Evolutionary conservation across 1,140 invertebrate species (phyloP).

Genomic region (Riptortus pedestris): DNA sequence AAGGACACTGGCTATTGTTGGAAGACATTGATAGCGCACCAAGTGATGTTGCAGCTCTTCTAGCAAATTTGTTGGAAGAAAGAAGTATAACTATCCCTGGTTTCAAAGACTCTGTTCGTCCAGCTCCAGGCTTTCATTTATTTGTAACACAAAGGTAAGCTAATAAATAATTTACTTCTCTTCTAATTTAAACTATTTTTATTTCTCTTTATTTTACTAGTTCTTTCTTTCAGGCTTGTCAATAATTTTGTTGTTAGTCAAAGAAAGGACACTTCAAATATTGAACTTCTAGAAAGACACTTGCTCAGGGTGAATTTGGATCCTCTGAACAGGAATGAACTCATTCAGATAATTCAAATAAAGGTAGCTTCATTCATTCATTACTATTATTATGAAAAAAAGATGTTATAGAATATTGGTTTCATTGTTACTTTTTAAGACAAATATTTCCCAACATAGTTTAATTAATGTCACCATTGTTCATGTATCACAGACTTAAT

Average conservation of each 20-base stretch:
- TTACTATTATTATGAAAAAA: too few species aligned
- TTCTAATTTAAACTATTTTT: not conserved
- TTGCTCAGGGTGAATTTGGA: constrained; percentile 73
- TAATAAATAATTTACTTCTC: constrained; percentile 9
- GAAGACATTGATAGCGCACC: constrained; percentile 94
- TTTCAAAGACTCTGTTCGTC: constrained; percentile 66
- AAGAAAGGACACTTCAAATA: constrained; percentile 51
- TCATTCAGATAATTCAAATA: constrained; percentile 52
- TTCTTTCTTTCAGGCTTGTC: constrained; percentile 44
- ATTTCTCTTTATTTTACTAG: not conserved
- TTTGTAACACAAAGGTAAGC: constrained; percentile 77
- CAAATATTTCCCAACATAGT: too few species aligned
- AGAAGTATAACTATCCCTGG: constrained; percentile 73
- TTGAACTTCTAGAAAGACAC: constrained; percentile 64
- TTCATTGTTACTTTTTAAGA: too few species aligned
- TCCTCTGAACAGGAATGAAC: constrained; percentile 60
- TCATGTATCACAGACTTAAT: too few species aligned
- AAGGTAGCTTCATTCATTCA: too few species aligned
- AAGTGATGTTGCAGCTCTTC: constrained; percentile 79
- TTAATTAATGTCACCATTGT: too few species aligned
- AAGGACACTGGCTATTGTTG: constrained; percentile 84
- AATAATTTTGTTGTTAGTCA: constrained; percentile 46
- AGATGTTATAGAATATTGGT: too few species aligned
- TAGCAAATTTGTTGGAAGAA: constrained; percentile 77
- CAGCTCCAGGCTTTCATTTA: constrained; percentile 75